Evolutionary conservation across 1,140 invertebrate species (phyloP).

Genomic region (Paracyclopina nana): DNA sequence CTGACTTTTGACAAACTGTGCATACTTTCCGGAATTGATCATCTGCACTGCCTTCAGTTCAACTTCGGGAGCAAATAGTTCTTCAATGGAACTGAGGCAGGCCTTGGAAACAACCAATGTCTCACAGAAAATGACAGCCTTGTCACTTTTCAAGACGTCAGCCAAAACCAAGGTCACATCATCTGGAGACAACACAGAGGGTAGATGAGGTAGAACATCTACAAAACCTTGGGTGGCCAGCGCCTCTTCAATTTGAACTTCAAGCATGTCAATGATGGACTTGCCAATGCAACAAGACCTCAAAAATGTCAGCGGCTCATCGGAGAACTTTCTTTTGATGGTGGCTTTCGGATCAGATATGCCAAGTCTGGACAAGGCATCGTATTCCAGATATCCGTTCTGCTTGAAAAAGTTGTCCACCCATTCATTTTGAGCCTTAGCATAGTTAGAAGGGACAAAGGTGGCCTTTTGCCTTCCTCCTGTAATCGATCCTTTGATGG

Average conservation of each 20-base stretch:
- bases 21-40: slow-evolving; percentile 18
- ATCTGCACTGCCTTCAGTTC: slow-evolving; percentile 47
- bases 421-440: slow-evolving; percentile 69
- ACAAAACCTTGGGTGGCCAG: slow-evolving; percentile 3
- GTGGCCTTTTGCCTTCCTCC: slow-evolving; percentile 52
- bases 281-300: slow-evolving; percentile 53
- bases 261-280: slow-evolving; percentile 43
- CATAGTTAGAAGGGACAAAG: slow-evolving; percentile 74
- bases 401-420: slow-evolving; percentile 75
- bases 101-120: slow-evolving; percentile 23
- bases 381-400: slow-evolving; percentile 87
- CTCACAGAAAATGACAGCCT: slow-evolving; percentile 12
- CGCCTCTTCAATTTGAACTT: slow-evolving; percentile 15
- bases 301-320: slow-evolving; percentile 46
- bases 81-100: slow-evolving; percentile 45
- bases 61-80: slow-evolving; percentile 44
- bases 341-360: slow-evolving; percentile 64
- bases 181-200: slow-evolving; percentile 50
- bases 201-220: slow-evolving; percentile 35
- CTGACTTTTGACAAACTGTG: slow-evolving; percentile 19
- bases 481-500: slow-evolving; percentile 52
- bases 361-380: slow-evolving; percentile 61
- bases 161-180: slow-evolving; percentile 52
- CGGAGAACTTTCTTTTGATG: slow-evolving; percentile 52
- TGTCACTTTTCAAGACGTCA: slow-evolving; percentile 34